phyloP scores from a whole-genome alignment of 2,797 vertebrate genomes.

The Sebastes taczanowskii region DNA sequence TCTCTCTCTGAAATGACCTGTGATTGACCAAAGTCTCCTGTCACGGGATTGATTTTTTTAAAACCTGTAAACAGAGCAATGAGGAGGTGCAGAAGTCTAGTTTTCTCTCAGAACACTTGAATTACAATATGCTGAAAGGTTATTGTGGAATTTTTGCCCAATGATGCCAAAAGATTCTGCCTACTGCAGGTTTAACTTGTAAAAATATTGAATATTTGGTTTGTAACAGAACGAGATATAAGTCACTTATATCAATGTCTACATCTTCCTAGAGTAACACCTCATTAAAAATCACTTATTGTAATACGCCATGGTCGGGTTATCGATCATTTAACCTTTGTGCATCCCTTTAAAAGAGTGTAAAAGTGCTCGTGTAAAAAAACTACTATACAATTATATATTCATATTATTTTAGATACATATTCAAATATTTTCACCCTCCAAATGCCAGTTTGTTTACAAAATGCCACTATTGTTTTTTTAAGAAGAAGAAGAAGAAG shows the following conservation, averaged over 20 bases:
- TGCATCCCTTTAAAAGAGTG: not conserved
- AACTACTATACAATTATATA: not conserved
- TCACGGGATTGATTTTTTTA: no score
- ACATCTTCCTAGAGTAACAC: not conserved
- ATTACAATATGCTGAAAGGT: no score
- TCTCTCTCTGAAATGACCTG: not conserved
- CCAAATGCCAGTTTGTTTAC: not conserved
- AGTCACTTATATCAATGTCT: not conserved
- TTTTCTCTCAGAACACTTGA: no score
- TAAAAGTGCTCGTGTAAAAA: not conserved
- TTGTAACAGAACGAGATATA: not conserved
- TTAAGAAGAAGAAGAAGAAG: not conserved
- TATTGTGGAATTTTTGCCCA: no score
- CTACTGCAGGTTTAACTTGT: not conserved
- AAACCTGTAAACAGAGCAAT: no score
- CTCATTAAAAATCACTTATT: not conserved
- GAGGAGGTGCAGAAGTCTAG: no score
- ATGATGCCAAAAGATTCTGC: no score
- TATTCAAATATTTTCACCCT: not conserved
- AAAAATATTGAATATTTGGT: not conserved
- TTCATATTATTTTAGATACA: not conserved
- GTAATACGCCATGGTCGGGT: not conserved
- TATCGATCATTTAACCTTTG: not conserved
- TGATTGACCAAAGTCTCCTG: rapidly evolving
- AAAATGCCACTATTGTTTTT: not conserved